Base-by-base conservation (phyloP, 2,113 vertebrate species). In the Scatophagus argus region DNA sequence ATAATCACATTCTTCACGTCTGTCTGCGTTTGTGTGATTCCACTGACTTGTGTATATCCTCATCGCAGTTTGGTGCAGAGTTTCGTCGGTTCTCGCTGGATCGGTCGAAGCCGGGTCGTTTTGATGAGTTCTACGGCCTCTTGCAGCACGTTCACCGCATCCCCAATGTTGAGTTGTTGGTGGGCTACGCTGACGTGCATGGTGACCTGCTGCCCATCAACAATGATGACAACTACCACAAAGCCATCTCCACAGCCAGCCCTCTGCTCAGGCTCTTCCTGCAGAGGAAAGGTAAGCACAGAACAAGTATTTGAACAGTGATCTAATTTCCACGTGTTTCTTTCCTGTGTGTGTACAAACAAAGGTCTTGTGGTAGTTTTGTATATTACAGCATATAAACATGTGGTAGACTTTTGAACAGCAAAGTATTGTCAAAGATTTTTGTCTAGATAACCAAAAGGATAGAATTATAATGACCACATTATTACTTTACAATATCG, bases 171-270 rank as follows among this genome's bases (percentile, higher is more conserved):
- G 98, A 99, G 12, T 91, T 99, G 59, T 85, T 99, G 62, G 97
- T 99, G 88, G 98, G 97, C 14, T 99, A 99, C 25, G 96, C 97
- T 0, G 98, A 99, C 49, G 82, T 99, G 83, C 97, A 99, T 0
- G 98, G 98, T 1, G 98, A 99, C 92, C 94, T 99, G 46, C 92
- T 99, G 71, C 98, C 98, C 23, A 99, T 99, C 90, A 99, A 99
- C 88, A 99, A 99, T 0, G 97, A 99, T 3, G 98, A 99, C 89
- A 99, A 99, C 91, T 99, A 99, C 41, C 95, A 97, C 89, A 99
- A 97, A 93, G 98, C 98, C n/a, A 96, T 99, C 67, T 96, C 97
- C 31, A 97, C 96, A 0, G 98, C 98, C 81, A 96, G 93, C 64
- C 98, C 98, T 6, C 92, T 99, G 16, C 97, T 99, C 62, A 91